Evolutionary conservation across 2,888 invertebrate species (phyloP).

Genomic region (Monoplex corrugatus): DNA sequence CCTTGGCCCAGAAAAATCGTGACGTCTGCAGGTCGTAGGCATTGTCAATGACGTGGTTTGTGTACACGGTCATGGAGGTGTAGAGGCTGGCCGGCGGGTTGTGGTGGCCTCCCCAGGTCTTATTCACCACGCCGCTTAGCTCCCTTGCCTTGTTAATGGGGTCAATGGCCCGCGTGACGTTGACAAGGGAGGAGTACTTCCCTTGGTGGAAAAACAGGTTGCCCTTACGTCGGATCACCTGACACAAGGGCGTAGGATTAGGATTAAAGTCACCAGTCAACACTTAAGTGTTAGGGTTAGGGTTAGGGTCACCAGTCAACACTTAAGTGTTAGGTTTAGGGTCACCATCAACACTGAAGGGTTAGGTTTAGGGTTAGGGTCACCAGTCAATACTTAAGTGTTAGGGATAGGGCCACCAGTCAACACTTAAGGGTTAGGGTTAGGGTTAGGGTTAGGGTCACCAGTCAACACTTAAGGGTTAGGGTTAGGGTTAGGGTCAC

Average conservation of each 20-base stretch:
- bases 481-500: no score
- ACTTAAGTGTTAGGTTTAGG: no score
- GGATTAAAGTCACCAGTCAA: neutral
- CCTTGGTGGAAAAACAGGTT: conserved; percentile 49
- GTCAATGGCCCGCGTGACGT: neutral
- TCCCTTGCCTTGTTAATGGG: neutral
- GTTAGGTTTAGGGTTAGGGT: neutral
- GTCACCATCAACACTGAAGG: no score
- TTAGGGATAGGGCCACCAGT: no score
- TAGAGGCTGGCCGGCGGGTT: conserved; percentile 79
- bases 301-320: no score
- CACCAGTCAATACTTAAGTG: no score
- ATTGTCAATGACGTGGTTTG: conserved; percentile 72
- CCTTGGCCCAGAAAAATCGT: conserved; percentile 62
- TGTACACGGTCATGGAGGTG: conserved; percentile 77
- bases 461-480: no score
- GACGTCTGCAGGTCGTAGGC: conserved; percentile 69
- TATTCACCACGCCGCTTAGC: neutral
- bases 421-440: no score
- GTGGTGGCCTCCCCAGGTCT: neutral
- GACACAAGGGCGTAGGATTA: neutral
- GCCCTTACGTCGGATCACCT: conserved; percentile 4
- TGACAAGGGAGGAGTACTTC: conserved; percentile 43
- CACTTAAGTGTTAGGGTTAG: no score
- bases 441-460: no score